These are phyloP conservation scores for Actinia tenebrosa DNA, from an alignment of 64 coral and sea anemone genomes.

Conservation along the genomic window DNA sequence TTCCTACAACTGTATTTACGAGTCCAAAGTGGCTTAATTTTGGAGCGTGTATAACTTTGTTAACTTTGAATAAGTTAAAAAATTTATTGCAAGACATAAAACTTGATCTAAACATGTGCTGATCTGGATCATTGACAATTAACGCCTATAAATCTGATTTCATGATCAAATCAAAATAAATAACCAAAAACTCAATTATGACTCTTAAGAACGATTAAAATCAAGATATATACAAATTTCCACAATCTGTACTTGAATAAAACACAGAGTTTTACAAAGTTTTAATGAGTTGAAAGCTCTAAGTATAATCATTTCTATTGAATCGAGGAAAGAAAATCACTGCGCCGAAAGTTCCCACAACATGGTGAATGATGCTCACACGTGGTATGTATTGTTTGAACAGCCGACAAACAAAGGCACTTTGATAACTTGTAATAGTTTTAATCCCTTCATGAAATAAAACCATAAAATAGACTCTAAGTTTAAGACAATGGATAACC, in stretches of 20 bases:
- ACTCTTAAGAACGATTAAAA: neutral
- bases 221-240: neutral
- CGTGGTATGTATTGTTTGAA: neutral
- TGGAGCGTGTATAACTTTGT: neutral
- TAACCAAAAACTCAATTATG: neutral
- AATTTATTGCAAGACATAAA: neutral
- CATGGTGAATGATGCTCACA: neutral
- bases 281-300: neutral
- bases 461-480: neutral
- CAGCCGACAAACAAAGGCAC: neutral
- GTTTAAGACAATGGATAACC: neutral
- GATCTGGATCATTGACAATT: neutral
- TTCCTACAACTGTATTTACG: neutral
- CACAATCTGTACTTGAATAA: conserved; percentile 1
- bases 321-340: neutral
- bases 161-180: neutral
- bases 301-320: neutral
- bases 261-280: neutral
- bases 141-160: neutral
- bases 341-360: neutral
- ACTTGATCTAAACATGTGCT: neutral
- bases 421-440: neutral
- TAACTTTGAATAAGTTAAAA: neutral
- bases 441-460: neutral
- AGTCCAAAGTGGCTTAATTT: neutral